phyloP scores from a whole-genome alignment of 2,797 vertebrate species.

The Chloroceryle inda region DNA sequence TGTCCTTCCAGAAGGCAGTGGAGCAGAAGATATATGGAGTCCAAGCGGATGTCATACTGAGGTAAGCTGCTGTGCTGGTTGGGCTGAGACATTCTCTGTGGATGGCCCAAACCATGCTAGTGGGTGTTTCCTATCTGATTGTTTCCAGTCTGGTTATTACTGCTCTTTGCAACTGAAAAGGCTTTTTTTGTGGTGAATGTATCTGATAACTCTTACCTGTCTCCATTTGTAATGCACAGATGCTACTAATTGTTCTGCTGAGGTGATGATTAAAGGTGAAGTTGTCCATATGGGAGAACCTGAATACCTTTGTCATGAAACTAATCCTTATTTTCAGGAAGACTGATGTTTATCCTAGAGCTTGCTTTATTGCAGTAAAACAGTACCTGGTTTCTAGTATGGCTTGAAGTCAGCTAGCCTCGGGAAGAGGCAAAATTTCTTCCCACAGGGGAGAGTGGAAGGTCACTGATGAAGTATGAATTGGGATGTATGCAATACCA shows the following conservation, averaged over 20 bases:
- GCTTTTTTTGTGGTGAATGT: rapidly evolving
- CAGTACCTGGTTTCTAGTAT: background rate
- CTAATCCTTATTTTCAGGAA: background rate
- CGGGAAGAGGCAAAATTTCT: background rate
- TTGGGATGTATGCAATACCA: background rate
- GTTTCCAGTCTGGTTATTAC: background rate
- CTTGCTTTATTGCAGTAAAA: background rate
- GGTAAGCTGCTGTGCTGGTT: conserved; percentile 74
- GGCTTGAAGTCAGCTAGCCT: background rate
- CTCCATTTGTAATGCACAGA: background rate
- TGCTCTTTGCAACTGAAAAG: background rate
- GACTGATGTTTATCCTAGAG: background rate
- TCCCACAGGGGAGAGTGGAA: background rate
- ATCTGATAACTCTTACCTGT: rapidly evolving
- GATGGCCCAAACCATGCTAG: too few relatives aligned
- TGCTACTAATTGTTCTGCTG: background rate
- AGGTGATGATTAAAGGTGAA: background rate
- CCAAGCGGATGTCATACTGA: conserved; percentile 91
- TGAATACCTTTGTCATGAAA: background rate
- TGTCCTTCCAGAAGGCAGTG: conserved; percentile 94
- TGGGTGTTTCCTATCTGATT: background rate
- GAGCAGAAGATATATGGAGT: conserved; percentile 89
- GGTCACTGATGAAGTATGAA: background rate
- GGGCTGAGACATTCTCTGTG: background rate
- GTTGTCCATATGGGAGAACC: background rate